Base-by-base conservation (phyloP, 1,140 invertebrate species). In the Pseudoatta argentina region DNA sequence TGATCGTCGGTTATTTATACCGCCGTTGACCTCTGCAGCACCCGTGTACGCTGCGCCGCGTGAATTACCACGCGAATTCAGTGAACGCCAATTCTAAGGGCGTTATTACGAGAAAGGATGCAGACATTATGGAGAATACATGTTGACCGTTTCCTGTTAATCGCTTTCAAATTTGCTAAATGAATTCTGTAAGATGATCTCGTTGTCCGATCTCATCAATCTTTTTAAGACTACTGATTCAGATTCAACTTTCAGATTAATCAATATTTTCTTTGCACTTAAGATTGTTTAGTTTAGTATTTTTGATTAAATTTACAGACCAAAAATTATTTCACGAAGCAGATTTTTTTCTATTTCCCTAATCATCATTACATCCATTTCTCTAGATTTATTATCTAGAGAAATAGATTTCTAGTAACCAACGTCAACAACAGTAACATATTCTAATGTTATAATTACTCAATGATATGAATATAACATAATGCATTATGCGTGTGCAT, bases 1-100 rank as follows among this genome's bases (percentile, higher is more conserved):
- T 90, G 87, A 86, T 89, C 88, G 91, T 86, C 91, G 85, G 88
- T 90, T 91, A 92, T 91, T 91, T 88, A 88, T 72, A 87, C 64
- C 69, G 87, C 34, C 83, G 53, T 72, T 73, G 73, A 61, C 86
- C 86, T 81, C 21, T 77, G 78, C 14, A 14, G 39, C 66, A 51
- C 44, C 14, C 73, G 61, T n/a, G 57, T 81, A 14, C 48, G 12
- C 51, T 24, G 16, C 48, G 48, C 76, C 39, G 63, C 81, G 87
- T 86, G 86, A 88, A 91, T 90, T 91, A 87, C 78, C 78, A 72
- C 59, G 89, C 73, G 86, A 91, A 91, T 91, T 85, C 73, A 53
- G 83, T 73, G 55, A 39, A 69, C 72, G 57, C 66, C 85, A 81
- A 85, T 86, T 91, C 86, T 61, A 44, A 82, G 77, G 67, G 53